phyloP scores from a whole-genome alignment of 2,888 invertebrate species.

The Phymatocera aterrima region DNA sequence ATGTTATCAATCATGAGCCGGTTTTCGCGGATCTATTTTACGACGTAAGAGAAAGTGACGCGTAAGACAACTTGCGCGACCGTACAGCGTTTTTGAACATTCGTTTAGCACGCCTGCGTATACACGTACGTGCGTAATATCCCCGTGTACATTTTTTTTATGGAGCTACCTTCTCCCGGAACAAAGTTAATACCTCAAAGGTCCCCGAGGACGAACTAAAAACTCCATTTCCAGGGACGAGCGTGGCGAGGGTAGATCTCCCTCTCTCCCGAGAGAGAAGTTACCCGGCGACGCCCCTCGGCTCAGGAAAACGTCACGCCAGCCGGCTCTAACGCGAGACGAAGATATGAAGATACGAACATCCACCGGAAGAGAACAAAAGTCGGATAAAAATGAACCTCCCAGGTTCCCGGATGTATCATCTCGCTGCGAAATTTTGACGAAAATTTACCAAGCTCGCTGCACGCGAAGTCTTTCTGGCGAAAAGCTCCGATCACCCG shows the following conservation, averaged over 20 bases:
- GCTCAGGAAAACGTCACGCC: not conserved
- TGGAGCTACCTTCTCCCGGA: conserved; percentile 55
- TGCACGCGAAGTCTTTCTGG: too few relatives aligned
- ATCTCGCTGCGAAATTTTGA: too few relatives aligned
- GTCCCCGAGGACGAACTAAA: conserved; percentile 52
- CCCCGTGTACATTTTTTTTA: conserved; percentile 53
- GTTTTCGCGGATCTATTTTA: too few relatives aligned
- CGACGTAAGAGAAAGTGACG: too few relatives aligned
- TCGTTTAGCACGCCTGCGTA: too few relatives aligned
- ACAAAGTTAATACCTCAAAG: conserved; percentile 60
- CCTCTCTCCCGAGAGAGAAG: conserved; percentile 33
- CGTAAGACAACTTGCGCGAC: not conserved
- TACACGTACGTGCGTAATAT: not conserved
- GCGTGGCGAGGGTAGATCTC: not conserved
- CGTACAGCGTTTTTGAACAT: not conserved
- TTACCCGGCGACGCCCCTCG: conserved; percentile 31
- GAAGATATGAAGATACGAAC: conserved; percentile 35
- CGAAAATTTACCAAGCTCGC: too few relatives aligned
- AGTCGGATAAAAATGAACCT: conserved; percentile 26
- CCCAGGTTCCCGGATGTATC: not conserved
- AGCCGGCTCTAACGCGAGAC: conserved; percentile 14
- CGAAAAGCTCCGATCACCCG: not conserved
- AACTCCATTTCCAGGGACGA: conserved; percentile 54
- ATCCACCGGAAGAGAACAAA: conserved; percentile 12
- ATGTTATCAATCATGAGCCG: too few relatives aligned